These are phyloP conservation scores for Oxytorus armatus DNA, from an alignment of 2,888 invertebrate species.

Conservation along the genomic window DNA sequence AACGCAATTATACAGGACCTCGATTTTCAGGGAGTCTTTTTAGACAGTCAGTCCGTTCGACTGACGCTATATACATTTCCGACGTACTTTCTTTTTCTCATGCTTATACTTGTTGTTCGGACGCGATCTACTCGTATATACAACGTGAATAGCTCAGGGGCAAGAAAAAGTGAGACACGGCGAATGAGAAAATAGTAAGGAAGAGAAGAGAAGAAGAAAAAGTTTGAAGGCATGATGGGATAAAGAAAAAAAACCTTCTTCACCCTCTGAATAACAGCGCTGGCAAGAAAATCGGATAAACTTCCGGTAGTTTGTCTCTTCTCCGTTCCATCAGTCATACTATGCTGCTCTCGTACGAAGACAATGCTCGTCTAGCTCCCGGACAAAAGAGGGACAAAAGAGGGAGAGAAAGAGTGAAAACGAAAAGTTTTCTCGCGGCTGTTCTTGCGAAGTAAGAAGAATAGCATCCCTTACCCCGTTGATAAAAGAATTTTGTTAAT, in stretches of 20 bases:
- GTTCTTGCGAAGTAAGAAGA: slow-evolving; percentile 29
- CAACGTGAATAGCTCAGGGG: slow-evolving; percentile 5
- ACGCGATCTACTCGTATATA: slow-evolving; percentile 10
- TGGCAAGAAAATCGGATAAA: slow-evolving; percentile 56
- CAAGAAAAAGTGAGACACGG: slow-evolving; percentile 9
- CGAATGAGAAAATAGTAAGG: neutral
- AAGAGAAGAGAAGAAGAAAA: slow-evolving; percentile 25
- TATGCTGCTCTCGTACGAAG: slow-evolving; percentile 10
- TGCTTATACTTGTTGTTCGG: neutral
- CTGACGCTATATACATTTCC: slow-evolving; percentile 2
- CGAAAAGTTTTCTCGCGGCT: slow-evolving; percentile 40
- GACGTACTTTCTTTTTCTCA: neutral
- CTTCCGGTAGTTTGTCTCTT: slow-evolving; percentile 62
- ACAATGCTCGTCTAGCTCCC: slow-evolving; percentile 26
- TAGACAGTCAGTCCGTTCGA: neutral
- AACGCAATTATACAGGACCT: neutral
- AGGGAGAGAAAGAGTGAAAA: slow-evolving; percentile 2
- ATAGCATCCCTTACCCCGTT: neutral
- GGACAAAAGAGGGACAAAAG: neutral
- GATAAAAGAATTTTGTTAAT: slow-evolving; percentile 24
- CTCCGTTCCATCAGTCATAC: slow-evolving; percentile 47
- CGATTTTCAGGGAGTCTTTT: neutral
- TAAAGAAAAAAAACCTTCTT: slow-evolving; percentile 55
- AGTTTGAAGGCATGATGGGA: slow-evolving; percentile 55
- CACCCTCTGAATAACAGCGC: slow-evolving; percentile 38